Base-by-base conservation (phyloP, 2,888 invertebrate species). In the Platerodrilus igneus region DNA sequence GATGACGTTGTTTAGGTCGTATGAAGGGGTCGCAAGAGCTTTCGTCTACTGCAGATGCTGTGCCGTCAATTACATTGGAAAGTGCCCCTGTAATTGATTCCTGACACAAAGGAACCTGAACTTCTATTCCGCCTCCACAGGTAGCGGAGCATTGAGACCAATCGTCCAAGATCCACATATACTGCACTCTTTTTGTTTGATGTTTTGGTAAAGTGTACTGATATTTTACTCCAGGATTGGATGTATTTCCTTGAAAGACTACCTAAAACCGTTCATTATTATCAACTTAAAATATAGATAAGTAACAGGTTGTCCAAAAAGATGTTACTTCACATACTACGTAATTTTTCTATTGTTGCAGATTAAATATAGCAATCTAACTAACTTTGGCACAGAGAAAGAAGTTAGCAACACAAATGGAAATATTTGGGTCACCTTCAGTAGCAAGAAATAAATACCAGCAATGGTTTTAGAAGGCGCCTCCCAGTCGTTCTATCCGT, bases 181-280 rank as follows among this genome's bases (percentile, higher is more conserved):
- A 83, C 48, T 75, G 75, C 0, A 77, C 75, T 22, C 68, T 67
- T 20, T 75, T 70, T 5, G 73, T 72, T 58, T 81, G 74, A 37
- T 72, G 71, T 52, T 78, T 79, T 23, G 78, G 78, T 49, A 86
- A 78, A 0, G 86, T 89, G 71, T 90, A 92, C 64, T 89, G 86
- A 70, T 86, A 90, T 53, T 77, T 77, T 19, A 92, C 78, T 30
- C 90, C 90, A 0, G 86, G 85, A 64, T 90, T 90, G 47, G 79
- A 78, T 52, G 79, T 78, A 51, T 76, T 76, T 21, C 81, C 83
- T 56, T 83, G 79, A 64, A 82, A 82, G 53, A 87, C 77, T 37
- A 85, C 75, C 81, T 83, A 63, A 3, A 59, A 52, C n/a, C n/a
- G n/a, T n/a, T n/a, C n/a, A n/a, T n/a, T n/a, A n/a, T n/a, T n/a